Conservation (phyloP, 2,797 vertebrate genomes). For the Acrocephalus scirpaceus region DNA sequence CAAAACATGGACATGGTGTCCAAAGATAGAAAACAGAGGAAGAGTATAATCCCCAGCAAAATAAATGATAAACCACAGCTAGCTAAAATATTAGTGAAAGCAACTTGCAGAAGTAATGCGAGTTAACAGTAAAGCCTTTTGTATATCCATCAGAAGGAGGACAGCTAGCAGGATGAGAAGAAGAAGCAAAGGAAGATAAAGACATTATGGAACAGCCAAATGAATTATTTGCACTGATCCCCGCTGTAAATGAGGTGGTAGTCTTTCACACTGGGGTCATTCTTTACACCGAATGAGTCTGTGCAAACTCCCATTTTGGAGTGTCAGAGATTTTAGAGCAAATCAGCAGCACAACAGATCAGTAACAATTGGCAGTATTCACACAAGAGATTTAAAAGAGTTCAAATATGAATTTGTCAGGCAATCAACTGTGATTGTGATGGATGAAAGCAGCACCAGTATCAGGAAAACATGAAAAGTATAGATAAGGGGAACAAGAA, state of each 20-base stretch:
- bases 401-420: neutral
- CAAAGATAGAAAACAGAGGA: constrained; percentile 42
- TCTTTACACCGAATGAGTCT: constrained; percentile 17
- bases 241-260: neutral
- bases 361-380: neutral
- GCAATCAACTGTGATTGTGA: neutral
- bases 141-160: constrained; percentile 2
- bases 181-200: constrained; percentile 41
- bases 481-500: neutral
- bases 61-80: constrained; percentile 28
- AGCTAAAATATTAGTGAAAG: constrained; percentile 33
- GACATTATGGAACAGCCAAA: constrained; percentile 15
- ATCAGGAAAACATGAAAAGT: neutral
- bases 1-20: neutral
- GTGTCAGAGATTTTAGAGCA: neutral
- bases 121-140: constrained; percentile 25
- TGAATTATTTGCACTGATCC: constrained; percentile 16
- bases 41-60: constrained; percentile 24
- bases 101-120: neutral
- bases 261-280: neutral
- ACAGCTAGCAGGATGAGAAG: constrained; percentile 20
- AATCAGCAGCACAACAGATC: neutral
- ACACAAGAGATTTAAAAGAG: neutral
- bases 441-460: neutral
- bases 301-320: neutral